Evolutionary conservation across 2,888 invertebrate genomes (phyloP), one percentile per base, ranked within the genome.

Genomic region (Aelia acuminata): DNA sequence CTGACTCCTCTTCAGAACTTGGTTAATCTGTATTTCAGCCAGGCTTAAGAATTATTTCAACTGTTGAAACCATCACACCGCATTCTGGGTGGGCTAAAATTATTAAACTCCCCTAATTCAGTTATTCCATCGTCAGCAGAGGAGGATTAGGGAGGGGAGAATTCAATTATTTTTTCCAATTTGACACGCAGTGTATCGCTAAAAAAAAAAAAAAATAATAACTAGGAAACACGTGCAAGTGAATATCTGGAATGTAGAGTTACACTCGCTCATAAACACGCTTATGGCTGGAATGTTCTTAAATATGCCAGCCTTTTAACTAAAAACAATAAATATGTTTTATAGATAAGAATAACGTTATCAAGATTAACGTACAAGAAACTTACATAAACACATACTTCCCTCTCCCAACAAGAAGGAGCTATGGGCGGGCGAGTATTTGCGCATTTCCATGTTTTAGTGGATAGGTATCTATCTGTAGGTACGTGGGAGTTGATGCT

Each of bases 11-110:
- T 47, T 47, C 43, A 43, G n/a, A 80, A 80, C 80, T 80, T 43
- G 43, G 43, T 47, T 80, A 80, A 80, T 80, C 80, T 80, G 43
- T 47, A 80, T 47, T 43, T 80, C 13, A 80, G 47, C 43, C 13
- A n/a, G 47, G 80, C 39, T 80, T 80, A 80, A 47, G 43, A 80
- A 47, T 80, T 80, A n/a, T 80, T 80, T 43, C 80, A 80, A 47
- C 80, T 80, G 80, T 80, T 43, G 80, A 80, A 80, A 43, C 80
- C 80, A 43, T 80, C 80, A 80, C 35, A 70, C 18, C 63, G 63
- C 31, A 35, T 35, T 35, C 31, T 3, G 31, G 13, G 26, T 4
- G 57, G 57, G 13, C 57, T 57, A 2, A 57, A 57, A 70, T 70
- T 35, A 70, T 35, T 18, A 70, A 70, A 70, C 7, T 35, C 63